Base-by-base conservation (phyloP, 2,888 invertebrate species). In the Callyntrura sp. region DNA sequence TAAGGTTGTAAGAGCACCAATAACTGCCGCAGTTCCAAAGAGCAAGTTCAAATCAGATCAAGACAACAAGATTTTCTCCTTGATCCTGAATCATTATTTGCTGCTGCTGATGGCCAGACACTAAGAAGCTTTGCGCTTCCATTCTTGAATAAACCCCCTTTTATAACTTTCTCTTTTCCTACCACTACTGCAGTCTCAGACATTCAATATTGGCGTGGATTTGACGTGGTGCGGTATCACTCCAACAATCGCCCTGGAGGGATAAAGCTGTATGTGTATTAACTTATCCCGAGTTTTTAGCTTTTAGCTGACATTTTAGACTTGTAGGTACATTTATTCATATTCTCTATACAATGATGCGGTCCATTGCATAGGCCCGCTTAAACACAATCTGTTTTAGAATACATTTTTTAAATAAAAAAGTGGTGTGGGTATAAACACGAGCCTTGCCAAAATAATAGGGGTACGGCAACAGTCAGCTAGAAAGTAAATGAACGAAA, bases 31-130 rank as follows among this genome's bases (percentile, higher is more conserved):
- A 62, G 62, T 25, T 25, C 1, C 20, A 23, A 25, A 25, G 25
- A 62, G 25, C 17, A 14, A 35, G 65, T 68, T 81, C 60, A 81
- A 81, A 81, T 81, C 81, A 81, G 81, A 81, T 81, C 81, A 81
- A 81, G 81, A 62, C 62, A 81, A 81, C 17, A 60, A 62, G 60
- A 62, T 81, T 81, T 62, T 62, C 62, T 68, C 5, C 2, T 12
- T 25, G 25, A 25, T 62, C 62, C 62, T 62, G 14, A 9, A 25
- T 51, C 78, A 78, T 78, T 55, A 20, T 78, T 51, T 78, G 78
- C 55, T n/a, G n/a, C n/a, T 51, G 51, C 28, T 68, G 65, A 68
- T 17, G 65, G 65, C 35, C 14, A 14, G 17, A 68, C 65, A 25
- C 35, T 68, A 68, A 68, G 65, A n/a, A 68, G 65, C 65, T 68